Conservation (phyloP, 2,888 invertebrate species). For the Acrocyrtus sp. region DNA sequence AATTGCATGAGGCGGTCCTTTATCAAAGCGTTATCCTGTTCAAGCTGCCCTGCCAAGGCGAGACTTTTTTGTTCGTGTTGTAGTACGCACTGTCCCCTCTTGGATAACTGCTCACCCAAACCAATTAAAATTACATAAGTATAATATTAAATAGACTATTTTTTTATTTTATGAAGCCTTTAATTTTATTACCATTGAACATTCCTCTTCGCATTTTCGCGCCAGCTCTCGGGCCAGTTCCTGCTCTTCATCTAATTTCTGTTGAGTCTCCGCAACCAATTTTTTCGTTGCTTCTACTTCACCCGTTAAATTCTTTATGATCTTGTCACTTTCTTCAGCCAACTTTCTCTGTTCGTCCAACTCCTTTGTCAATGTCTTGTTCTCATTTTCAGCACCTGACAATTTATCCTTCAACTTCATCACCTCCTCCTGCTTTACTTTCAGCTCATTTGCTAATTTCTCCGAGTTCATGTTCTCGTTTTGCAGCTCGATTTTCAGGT, state of each 20-base stretch:
- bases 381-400: neutral
- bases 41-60: slow-evolving; percentile 3
- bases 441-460: neutral
- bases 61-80: slow-evolving; percentile 17
- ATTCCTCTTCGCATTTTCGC: neutral
- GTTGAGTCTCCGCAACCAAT: too few species aligned
- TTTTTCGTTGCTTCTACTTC: too few species aligned
- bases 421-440: slow-evolving; percentile 10
- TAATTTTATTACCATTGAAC: too few species aligned
- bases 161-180: too few species aligned
- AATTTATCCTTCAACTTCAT: slow-evolving; percentile 20
- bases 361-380: neutral
- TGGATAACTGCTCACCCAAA: neutral
- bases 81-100: slow-evolving; percentile 18
- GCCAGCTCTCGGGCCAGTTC: too few species aligned
- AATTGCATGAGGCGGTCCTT: slow-evolving; percentile 9
- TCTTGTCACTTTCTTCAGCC: too few species aligned
- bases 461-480: too few species aligned
- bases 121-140: too few species aligned
- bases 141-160: too few species aligned
- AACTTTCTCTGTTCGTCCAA: neutral
- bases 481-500: too few species aligned
- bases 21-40: slow-evolving; percentile 7
- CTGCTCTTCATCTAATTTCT: too few species aligned
- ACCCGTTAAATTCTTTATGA: too few species aligned